Conservation (phyloP, 2,113 vertebrate genomes). For the Coreoperca whiteheadi region DNA sequence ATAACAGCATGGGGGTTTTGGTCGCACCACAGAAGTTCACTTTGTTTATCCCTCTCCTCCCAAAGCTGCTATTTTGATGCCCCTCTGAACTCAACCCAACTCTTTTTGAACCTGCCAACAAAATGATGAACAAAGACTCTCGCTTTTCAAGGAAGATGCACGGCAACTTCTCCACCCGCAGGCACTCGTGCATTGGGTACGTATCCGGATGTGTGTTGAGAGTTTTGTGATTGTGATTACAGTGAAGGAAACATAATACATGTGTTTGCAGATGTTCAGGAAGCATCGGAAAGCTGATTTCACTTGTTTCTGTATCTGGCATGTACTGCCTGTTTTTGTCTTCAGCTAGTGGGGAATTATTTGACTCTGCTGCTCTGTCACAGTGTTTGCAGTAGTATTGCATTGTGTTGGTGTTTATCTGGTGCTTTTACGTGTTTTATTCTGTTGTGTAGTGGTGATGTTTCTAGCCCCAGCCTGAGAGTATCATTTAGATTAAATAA, state of each 20-base stretch:
- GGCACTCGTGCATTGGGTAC: constrained; percentile 88
- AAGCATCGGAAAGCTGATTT: neutral
- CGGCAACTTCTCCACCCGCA: constrained; percentile 82
- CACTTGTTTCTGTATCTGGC: constrained; percentile 3
- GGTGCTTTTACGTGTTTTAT: neutral
- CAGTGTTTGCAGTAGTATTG: neutral
- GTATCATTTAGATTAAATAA: neutral
- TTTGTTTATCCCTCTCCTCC: constrained; percentile 15
- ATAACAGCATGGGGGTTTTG: constrained; percentile 49
- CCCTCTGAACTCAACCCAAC: constrained; percentile 21
- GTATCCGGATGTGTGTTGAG: constrained; percentile 51
- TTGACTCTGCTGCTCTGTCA: neutral
- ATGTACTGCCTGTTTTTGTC: neutral
- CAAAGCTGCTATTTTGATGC: constrained; percentile 34
- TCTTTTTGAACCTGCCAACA: constrained; percentile 9
- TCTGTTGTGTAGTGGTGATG: neutral
- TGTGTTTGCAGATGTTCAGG: constrained; percentile 8
- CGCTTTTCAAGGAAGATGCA: constrained; percentile 81
- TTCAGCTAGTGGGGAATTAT: neutral
- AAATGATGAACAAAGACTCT: constrained; percentile 84
- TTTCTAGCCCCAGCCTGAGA: neutral
- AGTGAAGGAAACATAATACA: neutral
- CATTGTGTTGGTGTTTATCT: neutral
- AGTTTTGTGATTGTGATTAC: neutral
- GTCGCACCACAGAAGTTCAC: constrained; percentile 33